Evolutionary conservation across 2,113 vertebrate genomes (phyloP).

Genomic region (Trematomus loennbergii): DNA sequence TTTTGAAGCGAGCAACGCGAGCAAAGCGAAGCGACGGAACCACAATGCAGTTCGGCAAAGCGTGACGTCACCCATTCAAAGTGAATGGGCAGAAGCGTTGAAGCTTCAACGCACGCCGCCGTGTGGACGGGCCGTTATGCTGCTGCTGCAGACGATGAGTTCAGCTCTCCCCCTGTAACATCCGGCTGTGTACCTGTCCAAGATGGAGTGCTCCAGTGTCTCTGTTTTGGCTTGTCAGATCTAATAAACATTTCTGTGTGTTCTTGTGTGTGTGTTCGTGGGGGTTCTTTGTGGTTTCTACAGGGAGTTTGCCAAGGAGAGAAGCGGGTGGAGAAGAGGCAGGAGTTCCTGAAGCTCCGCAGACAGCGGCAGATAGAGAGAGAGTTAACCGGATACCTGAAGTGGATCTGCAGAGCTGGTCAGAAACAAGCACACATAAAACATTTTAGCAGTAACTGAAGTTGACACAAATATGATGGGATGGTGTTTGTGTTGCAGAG

Average conservation of each 20-base stretch:
- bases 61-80: no score
- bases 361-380: constrained; percentile 96
- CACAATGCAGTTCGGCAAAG: no score
- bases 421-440: constrained; percentile 52
- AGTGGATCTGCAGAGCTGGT: constrained; percentile 99
- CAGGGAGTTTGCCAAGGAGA: constrained; percentile 97
- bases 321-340: constrained; percentile 94
- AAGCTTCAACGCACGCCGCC: no score
- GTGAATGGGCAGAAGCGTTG: no score
- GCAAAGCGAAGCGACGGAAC: no score
- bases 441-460: neutral
- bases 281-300: neutral
- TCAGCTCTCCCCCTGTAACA: no score
- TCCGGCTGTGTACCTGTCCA: constrained; percentile 24
- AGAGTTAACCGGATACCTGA: constrained; percentile 94
- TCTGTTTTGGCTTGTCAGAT: constrained; percentile 27
- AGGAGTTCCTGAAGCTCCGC: constrained; percentile 96
- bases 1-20: no score
- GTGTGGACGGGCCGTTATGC: no score
- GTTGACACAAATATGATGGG: neutral
- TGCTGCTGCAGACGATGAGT: no score
- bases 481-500: constrained; percentile 83
- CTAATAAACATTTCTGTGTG: constrained; percentile 13
- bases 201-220: constrained; percentile 3
- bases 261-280: constrained; percentile 33